phyloP scores from a whole-genome alignment of 2,113 vertebrate species.

The Xerus inauris region DNA sequence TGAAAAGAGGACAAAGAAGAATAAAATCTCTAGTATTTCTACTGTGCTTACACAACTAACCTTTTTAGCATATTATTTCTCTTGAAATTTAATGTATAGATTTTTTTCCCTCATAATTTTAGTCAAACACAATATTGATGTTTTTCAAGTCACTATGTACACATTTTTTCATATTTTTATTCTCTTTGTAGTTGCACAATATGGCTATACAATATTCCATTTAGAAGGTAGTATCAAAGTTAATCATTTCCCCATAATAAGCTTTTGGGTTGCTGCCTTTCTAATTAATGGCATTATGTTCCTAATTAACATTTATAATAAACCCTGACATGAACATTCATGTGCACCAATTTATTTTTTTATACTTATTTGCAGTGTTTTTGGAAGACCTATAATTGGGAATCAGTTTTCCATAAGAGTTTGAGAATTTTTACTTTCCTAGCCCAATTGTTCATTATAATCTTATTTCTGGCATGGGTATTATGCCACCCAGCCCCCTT shows the following conservation, averaged over 20 bases:
- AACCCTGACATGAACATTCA: background rate
- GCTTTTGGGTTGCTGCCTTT: conserved; percentile 47
- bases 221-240: background rate
- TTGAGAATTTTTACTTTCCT: background rate
- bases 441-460: background rate
- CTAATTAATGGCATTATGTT: conserved; percentile 45
- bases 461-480: background rate
- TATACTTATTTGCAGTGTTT: background rate
- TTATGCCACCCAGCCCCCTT: background rate
- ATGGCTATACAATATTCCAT: background rate
- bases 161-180: conserved; percentile 47
- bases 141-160: background rate
- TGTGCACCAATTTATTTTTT: background rate
- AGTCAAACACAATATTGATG: background rate
- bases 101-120: background rate
- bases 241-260: conserved; percentile 44
- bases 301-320: conserved; percentile 62
- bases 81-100: background rate
- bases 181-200: background rate
- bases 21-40: background rate
- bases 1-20: background rate
- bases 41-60: background rate
- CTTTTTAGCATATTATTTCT: background rate
- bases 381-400: background rate
- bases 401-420: background rate